A percentile compares a stretch with the other conserved stretches of the same genome.
Conservation (phyloP, 2,888 invertebrate species). For the Cryptosula pallasiana region DNA sequence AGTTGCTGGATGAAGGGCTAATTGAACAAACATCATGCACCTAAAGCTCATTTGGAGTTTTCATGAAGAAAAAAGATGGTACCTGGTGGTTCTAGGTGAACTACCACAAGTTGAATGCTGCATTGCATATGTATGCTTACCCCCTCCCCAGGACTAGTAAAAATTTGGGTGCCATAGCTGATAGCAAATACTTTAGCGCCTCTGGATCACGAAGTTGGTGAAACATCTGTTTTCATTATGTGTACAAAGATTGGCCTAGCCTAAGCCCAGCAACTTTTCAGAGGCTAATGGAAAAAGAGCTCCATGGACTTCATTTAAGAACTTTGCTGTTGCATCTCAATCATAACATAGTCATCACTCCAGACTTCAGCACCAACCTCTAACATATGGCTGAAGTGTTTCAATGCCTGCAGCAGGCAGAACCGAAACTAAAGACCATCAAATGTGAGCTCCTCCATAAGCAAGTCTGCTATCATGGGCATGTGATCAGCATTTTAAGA, state of each 20-base stretch:
- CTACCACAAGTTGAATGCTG: constrained; percentile 22
- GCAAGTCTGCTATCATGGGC: constrained; percentile 22
- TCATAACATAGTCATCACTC: constrained; percentile 31
- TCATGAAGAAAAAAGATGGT: constrained; percentile 25
- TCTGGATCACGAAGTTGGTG: constrained; percentile 27
- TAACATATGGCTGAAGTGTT: constrained; percentile 29
- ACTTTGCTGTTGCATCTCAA: constrained; percentile 29
- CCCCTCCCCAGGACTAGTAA: constrained; percentile 26
- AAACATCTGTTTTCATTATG: constrained; percentile 31
- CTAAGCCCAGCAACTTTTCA: constrained; percentile 29
- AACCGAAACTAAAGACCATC: constrained; percentile 31
- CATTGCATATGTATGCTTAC: constrained; percentile 18
- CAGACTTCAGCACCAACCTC: constrained; percentile 27
- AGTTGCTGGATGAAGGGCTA: too few relatives aligned
- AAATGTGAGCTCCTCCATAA: constrained; percentile 31
- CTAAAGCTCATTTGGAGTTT: too few relatives aligned
- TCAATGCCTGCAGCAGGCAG: constrained; percentile 28
- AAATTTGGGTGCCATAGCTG: constrained; percentile 29
- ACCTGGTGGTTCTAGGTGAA: constrained; percentile 25
- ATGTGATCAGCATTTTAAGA: constrained; percentile 13
- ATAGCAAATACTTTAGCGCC: constrained; percentile 31
- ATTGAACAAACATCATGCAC: too few relatives aligned
- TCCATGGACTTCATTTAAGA: constrained; percentile 16
- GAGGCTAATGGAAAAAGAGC: constrained; percentile 30
- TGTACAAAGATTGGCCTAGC: not conserved